Base-by-base conservation (phyloP, 2,797 vertebrate species). In the Pseudochromis fuscus region DNA sequence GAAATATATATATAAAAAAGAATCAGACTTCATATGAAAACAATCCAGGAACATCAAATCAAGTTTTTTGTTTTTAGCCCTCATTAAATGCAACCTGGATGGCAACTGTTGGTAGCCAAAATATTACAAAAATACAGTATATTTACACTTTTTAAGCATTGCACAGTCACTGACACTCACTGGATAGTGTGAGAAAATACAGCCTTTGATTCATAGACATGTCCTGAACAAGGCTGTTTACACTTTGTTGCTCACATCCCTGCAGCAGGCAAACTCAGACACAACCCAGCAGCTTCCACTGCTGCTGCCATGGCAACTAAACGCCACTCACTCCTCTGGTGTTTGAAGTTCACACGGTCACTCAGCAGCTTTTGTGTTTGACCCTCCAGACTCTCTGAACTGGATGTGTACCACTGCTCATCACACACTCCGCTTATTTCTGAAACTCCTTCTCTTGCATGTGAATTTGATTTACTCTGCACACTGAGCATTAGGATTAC, bases 111-210 rank as follows among this genome's bases (percentile, higher is more conserved):
- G 7, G 31, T 23, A 46, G 45, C 45, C 49, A 6, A 78, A 50
- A 80, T 58, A 65, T 77, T 84, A 82, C 56, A 88, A 90, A 87
- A 86, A 90, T 85, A 91, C 62, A 69, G 13, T 13, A 18, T 89
- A 90, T 85, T 85, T 88, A 88, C 75, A 87, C 3, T 72, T 83
- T 81, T 64, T 50, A 59, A 81, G 49, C 70, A 81, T 59, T 53
- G 69, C 68, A 80, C 72, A 68, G 40, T 28, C 3, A 50, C 15
- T 4, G 25, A 50, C 48, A 27, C 42, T 10, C 7, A 21, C 3
- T 2, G 35, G 59, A 66, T 23, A 31, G 65, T 73, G 67, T n/a
- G 13, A 69, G n/a, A 60, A 51, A 77, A 72, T 45, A 60, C 72
- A 60, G 63, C 55, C 52, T 60, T 60, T 59, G 10, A 61, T 59